A percentile compares a stretch with the other conserved stretches of the same genome.
phyloP scores from a whole-genome alignment of 2,113 vertebrate species.

The Mobula birostris region DNA sequence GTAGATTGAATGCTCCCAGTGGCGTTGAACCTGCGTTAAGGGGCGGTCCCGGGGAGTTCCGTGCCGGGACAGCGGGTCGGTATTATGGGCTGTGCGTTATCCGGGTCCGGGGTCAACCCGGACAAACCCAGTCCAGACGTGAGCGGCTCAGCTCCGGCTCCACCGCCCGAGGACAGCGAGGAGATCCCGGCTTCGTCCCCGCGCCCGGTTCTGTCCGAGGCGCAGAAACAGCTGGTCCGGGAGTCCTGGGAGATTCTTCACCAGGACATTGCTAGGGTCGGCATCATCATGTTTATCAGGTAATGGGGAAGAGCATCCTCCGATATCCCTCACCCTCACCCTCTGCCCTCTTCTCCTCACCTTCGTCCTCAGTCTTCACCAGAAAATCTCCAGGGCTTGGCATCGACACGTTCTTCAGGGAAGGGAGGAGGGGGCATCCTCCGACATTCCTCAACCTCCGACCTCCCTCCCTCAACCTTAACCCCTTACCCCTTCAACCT shows the following conservation, averaged over 20 bases:
- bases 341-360: not conserved
- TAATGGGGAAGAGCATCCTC: not conserved
- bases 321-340: no score
- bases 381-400: slow-evolving; percentile 39
- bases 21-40: no score
- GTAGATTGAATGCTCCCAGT: no score
- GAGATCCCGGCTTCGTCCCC: no score
- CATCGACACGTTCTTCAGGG: slow-evolving; percentile 41
- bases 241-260: slow-evolving; percentile 39
- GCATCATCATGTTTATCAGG: slow-evolving; percentile 42
- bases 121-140: not conserved
- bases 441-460: no score
- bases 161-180: no score
- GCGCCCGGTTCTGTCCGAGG: not conserved
- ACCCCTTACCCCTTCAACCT: not conserved
- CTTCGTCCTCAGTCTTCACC: not conserved
- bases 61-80: no score
- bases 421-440: no score
- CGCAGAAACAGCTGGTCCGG: slow-evolving; percentile 38
- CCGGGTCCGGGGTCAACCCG: not conserved
- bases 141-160: not conserved
- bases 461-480: not conserved
- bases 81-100: slow-evolving; percentile 41
- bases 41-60: not conserved
- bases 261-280: slow-evolving; percentile 39